Percentiles rank a stretch among this genome's conserved stretches.
phyloP scores from a whole-genome alignment of 2,113 vertebrate genomes.

The Neogobius melanostomus region DNA sequence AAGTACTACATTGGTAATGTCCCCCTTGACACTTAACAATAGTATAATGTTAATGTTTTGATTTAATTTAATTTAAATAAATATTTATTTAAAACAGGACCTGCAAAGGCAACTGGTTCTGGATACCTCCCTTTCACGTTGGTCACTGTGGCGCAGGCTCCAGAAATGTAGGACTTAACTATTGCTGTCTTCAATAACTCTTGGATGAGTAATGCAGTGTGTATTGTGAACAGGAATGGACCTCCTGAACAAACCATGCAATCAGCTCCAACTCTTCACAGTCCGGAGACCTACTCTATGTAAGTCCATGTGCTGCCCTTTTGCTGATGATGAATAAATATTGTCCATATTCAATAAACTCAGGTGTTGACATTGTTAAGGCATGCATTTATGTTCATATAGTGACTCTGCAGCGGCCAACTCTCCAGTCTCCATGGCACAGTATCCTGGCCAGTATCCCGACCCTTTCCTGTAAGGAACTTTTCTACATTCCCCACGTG shows the following conservation, averaged over 20 bases:
- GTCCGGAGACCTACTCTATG: constrained; percentile 5
- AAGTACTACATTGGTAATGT: constrained; percentile 87
- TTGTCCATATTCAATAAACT: background rate
- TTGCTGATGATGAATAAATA: background rate
- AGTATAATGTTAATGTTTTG: background rate
- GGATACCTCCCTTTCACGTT: constrained; percentile 69
- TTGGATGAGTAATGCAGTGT: background rate
- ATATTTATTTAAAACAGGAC: constrained; percentile 36
- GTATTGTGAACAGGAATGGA: constrained; percentile 44
- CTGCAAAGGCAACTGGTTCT: background rate
- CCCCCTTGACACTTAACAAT: background rate
- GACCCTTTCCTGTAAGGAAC: background rate
- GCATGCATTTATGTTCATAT: background rate
- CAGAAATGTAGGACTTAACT: background rate
- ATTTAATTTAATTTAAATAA: background rate
- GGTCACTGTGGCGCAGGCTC: constrained; percentile 57
- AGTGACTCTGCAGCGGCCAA: background rate
- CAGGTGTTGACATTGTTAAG: background rate
- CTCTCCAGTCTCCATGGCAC: background rate
- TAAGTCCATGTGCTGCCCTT: constrained; percentile 22
- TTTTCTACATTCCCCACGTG: background rate
- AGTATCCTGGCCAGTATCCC: background rate
- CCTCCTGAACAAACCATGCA: background rate
- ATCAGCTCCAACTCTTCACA: constrained; percentile 16
- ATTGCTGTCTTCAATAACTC: background rate